These are phyloP conservation scores for Pachyseris speciosa DNA, from an alignment of 64 coral and sea anemone genomes.

Conservation along the genomic window DNA sequence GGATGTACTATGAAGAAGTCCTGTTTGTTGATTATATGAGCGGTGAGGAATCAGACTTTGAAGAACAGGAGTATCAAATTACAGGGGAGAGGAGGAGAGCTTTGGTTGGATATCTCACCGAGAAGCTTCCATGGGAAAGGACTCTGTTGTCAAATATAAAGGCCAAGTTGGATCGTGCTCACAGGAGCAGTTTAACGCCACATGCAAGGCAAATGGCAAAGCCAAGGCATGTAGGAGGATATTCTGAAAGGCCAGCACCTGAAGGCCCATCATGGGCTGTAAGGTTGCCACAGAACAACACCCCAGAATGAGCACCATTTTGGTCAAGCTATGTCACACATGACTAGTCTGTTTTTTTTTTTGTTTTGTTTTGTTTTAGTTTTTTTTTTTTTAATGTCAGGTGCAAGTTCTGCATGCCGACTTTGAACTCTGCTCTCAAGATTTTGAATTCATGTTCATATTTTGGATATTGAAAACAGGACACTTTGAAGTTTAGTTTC, in stretches of 20 bases:
- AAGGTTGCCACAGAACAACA: not conserved
- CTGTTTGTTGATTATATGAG: not conserved
- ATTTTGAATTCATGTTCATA: too few relatives aligned
- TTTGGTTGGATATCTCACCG: not conserved
- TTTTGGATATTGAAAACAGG: too few relatives aligned
- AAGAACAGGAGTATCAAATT: not conserved
- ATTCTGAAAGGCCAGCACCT: not conserved
- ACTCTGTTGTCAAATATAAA: not conserved
- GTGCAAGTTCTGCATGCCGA: too few relatives aligned
- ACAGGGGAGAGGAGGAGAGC: not conserved
- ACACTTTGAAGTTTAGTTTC: too few relatives aligned
- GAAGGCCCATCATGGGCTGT: slow-evolving; percentile 2
- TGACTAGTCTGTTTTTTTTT: too few relatives aligned
- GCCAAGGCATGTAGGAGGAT: not conserved
- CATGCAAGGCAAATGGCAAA: slow-evolving; percentile 9
- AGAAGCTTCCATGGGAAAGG: not conserved
- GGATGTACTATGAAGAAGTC: not conserved
- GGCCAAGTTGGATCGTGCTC: not conserved
- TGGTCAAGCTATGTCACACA: not conserved
- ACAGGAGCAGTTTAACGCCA: not conserved
- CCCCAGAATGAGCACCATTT: not conserved
- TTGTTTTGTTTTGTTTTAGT: too few relatives aligned
- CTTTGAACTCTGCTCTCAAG: too few relatives aligned
- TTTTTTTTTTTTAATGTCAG: too few relatives aligned
- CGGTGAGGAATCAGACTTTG: not conserved